Evolutionary conservation across 1,140 invertebrate genomes (phyloP).

Genomic region (Rhopalosiphum maidis): DNA sequence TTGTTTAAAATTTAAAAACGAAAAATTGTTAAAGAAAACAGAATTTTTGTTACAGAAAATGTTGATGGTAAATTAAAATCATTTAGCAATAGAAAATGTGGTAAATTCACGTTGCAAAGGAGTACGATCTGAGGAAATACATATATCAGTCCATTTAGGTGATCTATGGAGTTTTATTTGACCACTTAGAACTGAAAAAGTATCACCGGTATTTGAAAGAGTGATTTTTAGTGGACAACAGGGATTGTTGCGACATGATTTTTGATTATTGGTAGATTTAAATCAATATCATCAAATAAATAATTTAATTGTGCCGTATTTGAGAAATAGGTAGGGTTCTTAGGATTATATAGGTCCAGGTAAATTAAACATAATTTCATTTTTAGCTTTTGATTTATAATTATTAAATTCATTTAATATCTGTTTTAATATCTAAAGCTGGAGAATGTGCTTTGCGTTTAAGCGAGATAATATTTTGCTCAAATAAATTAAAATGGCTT

Average conservation of each 20-base stretch:
- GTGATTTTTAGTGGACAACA: not conserved
- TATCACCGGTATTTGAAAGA: not conserved
- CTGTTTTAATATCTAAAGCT: not conserved
- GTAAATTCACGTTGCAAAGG: not conserved
- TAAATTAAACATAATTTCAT: not conserved
- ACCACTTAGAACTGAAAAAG: not conserved
- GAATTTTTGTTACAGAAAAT: not conserved
- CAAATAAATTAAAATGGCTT: not conserved
- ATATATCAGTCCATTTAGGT: not conserved
- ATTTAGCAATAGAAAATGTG: no score
- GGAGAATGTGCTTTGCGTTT: not conserved
- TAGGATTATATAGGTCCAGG: not conserved
- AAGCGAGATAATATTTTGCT: not conserved
- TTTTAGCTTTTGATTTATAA: not conserved
- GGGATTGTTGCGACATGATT: not conserved
- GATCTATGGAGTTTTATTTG: not conserved
- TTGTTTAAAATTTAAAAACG: slow-evolving; percentile 9
- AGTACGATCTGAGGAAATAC: not conserved
- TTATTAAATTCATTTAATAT: not conserved
- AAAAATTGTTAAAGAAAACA: not conserved
- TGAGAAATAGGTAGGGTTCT: not conserved
- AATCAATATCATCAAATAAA: not conserved
- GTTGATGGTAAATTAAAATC: not conserved
- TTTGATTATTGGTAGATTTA: not conserved
- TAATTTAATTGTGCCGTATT: not conserved